Percentiles rank a stretch among this genome's conserved stretches.
Evolutionary conservation across 2,888 invertebrate genomes (phyloP).

Genomic region (Stratiomys singularior): DNA sequence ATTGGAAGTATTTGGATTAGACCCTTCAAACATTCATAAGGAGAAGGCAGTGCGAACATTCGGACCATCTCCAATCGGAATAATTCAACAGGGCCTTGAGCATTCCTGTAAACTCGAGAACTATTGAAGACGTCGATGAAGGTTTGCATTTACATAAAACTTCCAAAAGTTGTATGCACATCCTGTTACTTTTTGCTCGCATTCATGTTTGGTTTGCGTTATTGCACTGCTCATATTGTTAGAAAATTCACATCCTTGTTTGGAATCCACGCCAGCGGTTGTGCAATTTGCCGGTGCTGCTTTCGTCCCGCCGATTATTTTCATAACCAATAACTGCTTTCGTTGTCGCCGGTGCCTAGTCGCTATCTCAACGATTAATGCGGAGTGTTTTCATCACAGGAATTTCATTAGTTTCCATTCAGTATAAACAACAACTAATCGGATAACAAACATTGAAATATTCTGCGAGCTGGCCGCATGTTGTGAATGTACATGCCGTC

Average conservation of each 20-base stretch:
- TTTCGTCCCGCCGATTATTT: background rate
- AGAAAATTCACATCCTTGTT: background rate
- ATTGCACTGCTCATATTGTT: background rate
- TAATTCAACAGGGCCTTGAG: conserved; percentile 26
- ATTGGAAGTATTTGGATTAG: too few relatives aligned
- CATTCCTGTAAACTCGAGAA: conserved; percentile 48
- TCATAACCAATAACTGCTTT: too few relatives aligned
- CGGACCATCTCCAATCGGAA: background rate
- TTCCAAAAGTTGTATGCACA: conserved; percentile 9
- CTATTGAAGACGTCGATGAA: conserved; percentile 49
- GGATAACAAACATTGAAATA: too few relatives aligned
- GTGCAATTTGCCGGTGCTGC: background rate
- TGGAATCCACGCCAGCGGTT: background rate
- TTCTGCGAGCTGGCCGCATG: background rate
- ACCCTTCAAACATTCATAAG: background rate
- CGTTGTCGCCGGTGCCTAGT: too few relatives aligned
- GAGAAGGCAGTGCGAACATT: conserved; percentile 4
- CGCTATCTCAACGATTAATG: too few relatives aligned
- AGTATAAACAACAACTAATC: too few relatives aligned
- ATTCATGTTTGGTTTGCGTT: conserved; percentile 19
- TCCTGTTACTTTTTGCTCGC: background rate
- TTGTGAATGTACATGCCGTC: too few relatives aligned
- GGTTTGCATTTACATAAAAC: conserved; percentile 43
- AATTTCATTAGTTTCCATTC: too few relatives aligned
- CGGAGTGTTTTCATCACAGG: too few relatives aligned